A percentile compares a stretch with the other conserved stretches of the same genome.
phyloP scores from a whole-genome alignment of 2,797 vertebrate species.

The Sebastes oblongus region DNA sequence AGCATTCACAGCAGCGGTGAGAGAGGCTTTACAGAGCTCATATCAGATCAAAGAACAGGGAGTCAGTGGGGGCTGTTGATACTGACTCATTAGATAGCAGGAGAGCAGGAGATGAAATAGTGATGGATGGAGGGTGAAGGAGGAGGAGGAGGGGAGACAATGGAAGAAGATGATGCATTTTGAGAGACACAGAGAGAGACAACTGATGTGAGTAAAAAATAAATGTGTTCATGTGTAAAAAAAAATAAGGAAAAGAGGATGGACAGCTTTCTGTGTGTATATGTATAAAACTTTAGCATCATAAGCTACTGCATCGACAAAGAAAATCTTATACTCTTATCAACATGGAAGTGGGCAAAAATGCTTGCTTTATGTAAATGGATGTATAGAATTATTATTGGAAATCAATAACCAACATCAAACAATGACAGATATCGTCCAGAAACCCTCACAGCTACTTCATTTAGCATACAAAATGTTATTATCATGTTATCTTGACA shows the following conservation, averaged over 20 bases:
- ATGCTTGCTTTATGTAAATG: too few species aligned
- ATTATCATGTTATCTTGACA: too few species aligned
- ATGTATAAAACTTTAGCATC: background rate
- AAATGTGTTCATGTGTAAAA: background rate
- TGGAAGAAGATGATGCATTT: background rate
- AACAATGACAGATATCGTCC: too few species aligned
- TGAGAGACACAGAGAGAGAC: background rate
- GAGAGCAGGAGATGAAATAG: background rate
- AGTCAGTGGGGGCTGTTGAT: constrained; percentile 13
- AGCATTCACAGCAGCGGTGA: constrained; percentile 3
- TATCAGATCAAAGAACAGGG: constrained; percentile 46
- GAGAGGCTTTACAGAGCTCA: constrained; percentile 18
- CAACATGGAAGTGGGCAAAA: too few species aligned
- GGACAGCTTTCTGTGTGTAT: background rate
- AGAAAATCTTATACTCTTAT: too few species aligned
- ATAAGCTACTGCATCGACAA: too few species aligned
- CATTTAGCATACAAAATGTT: too few species aligned
- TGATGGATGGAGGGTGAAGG: background rate
- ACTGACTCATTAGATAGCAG: constrained; percentile 11
- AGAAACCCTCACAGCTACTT: too few species aligned
- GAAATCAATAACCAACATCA: too few species aligned
- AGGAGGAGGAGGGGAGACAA: background rate
- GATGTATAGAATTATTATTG: rapidly evolving
- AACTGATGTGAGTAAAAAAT: background rate
- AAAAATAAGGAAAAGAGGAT: background rate